Base-by-base conservation (phyloP, 2,797 vertebrate species). In the Gallinago stenura region DNA sequence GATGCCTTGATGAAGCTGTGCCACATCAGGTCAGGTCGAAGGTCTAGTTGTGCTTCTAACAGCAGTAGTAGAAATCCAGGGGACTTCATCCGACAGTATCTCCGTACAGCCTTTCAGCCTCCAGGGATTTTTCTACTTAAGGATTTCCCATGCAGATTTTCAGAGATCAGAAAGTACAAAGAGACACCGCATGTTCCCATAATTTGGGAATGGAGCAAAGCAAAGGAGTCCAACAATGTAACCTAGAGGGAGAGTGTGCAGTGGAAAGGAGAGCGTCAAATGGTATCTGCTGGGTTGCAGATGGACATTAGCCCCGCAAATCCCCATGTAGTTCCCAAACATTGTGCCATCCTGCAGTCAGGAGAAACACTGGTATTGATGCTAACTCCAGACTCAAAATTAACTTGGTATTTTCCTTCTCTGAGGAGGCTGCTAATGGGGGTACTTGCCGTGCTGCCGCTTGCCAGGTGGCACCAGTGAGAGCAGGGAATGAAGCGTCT, bases 141-240 rank as follows among this genome's bases (percentile, higher is more conserved):
- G 53, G 39, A 66, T 72, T 72, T 72, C 65, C 53, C 41, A 37
- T 26, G 26, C 19, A 61, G 15, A 26, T 30, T 43, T 9, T 85
- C 28, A 71, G 39, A 17, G 46, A 72, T 61, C 11, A 68, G 57
- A 75, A 80, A 60, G 18, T 53, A 75, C 51, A 65, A 30, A 65
- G 21, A 69, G 39, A 28, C 41, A 39, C 20, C 3, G 4, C 0
- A 0, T 15, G 15, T 50, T 28, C 28, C 39, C 54, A 3, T 28
- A 54, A 56, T 75, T 50, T 70, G 62, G 28, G 65, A 79, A 70
- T 28, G 24, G 9, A 82, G 12, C 22, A 72, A 81, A 82, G 22
- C 51, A 72, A 69, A 68, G 17, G 25, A 54, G 11, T 26, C 41
- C 14, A 37, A 12, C 35, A 16, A 45, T 15, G 12, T 64, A 50